Evolutionary conservation across 2,797 vertebrate genomes (phyloP), one percentile per base, ranked within the genome.

Genomic region (Acrossocheilus fasciatus): DNA sequence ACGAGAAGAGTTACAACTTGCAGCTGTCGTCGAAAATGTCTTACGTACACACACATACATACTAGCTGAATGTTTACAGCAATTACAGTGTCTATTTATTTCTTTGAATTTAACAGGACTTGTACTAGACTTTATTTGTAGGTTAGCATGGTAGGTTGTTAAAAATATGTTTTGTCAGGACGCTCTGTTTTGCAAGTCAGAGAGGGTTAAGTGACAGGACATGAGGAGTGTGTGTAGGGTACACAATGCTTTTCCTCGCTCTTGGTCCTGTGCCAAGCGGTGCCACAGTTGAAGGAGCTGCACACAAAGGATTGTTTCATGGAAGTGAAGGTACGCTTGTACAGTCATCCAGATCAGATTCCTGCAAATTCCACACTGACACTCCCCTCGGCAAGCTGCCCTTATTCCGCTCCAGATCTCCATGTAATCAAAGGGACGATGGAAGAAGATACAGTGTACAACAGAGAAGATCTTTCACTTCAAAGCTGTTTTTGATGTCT

Each of bases 261-360:
- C 11, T 78, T 85, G 74, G 36, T 12, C 47, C 64, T 26, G n/a
- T 78, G 84, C 86, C 90, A 90, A 74, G 62, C 20, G 4, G 64
- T 64, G 59, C 50, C 82, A 85, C 62, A 81, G 30, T 17, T 62
- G 84, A 59, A 86, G 64, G 62, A 70, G 15, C 62, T 78, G 17
- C 4, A 4, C 85, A 89, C 88, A 89, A 90, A 88, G 85, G 85
- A 66, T 72, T 88, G 64, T 78, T 88, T 89, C 88, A 90, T 79
- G 23, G 77, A 87, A 64, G 73, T 85, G 76, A 83, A 87, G 88
- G 83, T 84, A 73, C 59, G 39, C 66, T 83, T 83, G 75, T 79
- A 79, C 43, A 79, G 74, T 80, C 80, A 83, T 85, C 81, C 86
- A 86, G 88, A 90, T 91, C 85, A 84, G 81, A 91, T 91, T 91